These are phyloP conservation scores for Lepus europaeus DNA, from an alignment of 2,113 vertebrate genomes.

Conservation along the genomic window DNA sequence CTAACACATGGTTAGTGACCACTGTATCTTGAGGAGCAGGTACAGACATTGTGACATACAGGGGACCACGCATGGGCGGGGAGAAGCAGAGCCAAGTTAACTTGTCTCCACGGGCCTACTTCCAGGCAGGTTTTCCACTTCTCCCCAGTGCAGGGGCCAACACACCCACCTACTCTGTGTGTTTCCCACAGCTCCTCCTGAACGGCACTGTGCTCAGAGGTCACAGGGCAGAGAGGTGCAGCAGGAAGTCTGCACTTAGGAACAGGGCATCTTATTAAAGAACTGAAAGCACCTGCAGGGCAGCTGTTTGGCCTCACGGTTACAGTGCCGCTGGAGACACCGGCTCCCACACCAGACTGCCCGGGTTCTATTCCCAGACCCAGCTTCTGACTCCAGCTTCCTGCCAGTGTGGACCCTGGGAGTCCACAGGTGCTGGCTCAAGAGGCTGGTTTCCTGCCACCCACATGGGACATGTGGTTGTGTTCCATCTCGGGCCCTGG, in stretches of 20 bases:
- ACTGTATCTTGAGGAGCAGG: neutral
- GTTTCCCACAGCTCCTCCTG: neutral
- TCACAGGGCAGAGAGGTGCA: neutral
- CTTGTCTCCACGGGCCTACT: neutral
- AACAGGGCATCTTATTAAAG: neutral
- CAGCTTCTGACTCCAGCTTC: too few relatives aligned
- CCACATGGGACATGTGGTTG: too few relatives aligned
- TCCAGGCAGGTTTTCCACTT: neutral
- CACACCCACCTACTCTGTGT: neutral
- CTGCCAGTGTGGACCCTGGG: too few relatives aligned
- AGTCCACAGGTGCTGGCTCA: too few relatives aligned
- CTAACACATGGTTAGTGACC: neutral
- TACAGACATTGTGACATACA: neutral
- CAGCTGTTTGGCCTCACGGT: neutral
- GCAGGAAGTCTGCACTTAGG: neutral
- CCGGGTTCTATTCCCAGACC: too few relatives aligned
- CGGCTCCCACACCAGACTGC: too few relatives aligned
- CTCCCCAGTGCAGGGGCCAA: neutral
- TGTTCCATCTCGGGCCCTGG: too few relatives aligned
- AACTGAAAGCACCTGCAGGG: too few relatives aligned
- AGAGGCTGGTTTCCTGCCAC: too few relatives aligned
- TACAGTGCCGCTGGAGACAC: too few relatives aligned
- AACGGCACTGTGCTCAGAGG: neutral
- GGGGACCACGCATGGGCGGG: accelerated
- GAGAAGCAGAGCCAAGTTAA: neutral